A percentile compares a stretch with the other conserved stretches of the same genome.
Evolutionary conservation across 2,888 invertebrate genomes (phyloP).

Genomic region (Andrena bicolor): DNA sequence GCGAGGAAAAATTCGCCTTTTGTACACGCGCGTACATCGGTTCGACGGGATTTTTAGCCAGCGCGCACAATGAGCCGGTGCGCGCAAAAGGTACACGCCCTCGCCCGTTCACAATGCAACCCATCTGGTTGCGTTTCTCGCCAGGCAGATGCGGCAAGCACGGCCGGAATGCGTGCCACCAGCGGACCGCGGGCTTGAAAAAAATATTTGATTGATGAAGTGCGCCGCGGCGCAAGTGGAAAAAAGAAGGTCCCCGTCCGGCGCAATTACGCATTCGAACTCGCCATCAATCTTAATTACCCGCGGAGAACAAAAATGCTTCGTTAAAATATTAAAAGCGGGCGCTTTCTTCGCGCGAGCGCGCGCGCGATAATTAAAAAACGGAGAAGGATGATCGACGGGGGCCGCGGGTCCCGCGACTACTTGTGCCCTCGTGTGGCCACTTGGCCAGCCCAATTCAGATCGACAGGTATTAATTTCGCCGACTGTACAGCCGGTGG

Average conservation of each 20-base stretch:
- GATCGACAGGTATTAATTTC: slow-evolving; percentile 49
- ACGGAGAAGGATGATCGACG: slow-evolving; percentile 53
- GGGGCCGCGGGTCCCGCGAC: slow-evolving; percentile 16
- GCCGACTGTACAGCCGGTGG: slow-evolving; percentile 1
- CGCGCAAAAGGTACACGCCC: slow-evolving; percentile 57
- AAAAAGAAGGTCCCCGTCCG: slow-evolving; percentile 57
- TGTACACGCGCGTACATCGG: slow-evolving; percentile 5
- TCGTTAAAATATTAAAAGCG: slow-evolving; percentile 71
- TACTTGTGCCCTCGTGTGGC: slow-evolving; percentile 2
- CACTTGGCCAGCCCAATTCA: slow-evolving; percentile 1
- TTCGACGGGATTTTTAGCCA: slow-evolving; percentile 19
- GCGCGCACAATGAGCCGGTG: slow-evolving; percentile 47
- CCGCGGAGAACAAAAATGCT: slow-evolving; percentile 66
- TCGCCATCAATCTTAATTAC: slow-evolving; percentile 74
- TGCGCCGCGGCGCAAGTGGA: slow-evolving; percentile 50
- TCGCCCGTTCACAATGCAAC: slow-evolving; percentile 59
- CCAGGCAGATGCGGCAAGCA: slow-evolving; percentile 62
- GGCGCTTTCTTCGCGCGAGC: slow-evolving; percentile 58
- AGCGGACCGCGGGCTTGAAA: slow-evolving; percentile 43
- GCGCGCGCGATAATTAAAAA: slow-evolving; percentile 67
- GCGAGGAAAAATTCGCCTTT: slow-evolving; percentile 34
- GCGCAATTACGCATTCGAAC: slow-evolving; percentile 74
- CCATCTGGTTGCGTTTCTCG: slow-evolving; percentile 50
- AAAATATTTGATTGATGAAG: slow-evolving; percentile 73
- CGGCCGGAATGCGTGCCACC: slow-evolving; percentile 67